Evolutionary conservation across 2,113 vertebrate species (phyloP).

Genomic region (Odontophorus gujanensis): DNA sequence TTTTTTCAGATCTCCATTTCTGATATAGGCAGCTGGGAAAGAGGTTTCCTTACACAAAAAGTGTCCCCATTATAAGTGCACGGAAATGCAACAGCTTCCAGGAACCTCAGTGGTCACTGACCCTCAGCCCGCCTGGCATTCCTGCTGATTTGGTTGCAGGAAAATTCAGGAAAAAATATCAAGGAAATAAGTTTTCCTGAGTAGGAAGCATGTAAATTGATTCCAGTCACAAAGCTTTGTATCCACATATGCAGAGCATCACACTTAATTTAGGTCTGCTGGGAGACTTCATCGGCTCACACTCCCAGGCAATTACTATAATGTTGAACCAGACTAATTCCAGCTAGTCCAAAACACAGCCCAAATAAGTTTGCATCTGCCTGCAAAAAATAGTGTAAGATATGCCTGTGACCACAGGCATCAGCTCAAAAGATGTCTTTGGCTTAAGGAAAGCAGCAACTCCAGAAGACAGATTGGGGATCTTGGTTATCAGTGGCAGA

Average conservation of each 20-base stretch:
- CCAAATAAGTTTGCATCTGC: neutral
- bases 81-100: neutral
- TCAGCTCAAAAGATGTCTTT: neutral
- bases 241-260: neutral
- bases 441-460: neutral
- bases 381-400: neutral
- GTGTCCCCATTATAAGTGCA: neutral
- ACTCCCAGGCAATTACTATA: neutral
- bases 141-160: neutral
- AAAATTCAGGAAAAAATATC: neutral
- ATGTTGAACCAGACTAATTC: neutral
- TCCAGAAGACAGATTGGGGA: neutral
- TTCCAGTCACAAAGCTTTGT: neutral
- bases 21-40: neutral
- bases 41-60: neutral
- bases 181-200: neutral
- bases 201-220: neutral
- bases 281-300: neutral
- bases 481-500: neutral
- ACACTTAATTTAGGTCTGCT: neutral
- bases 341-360: conserved; percentile 17
- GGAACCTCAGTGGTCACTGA: neutral
- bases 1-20: neutral
- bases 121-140: neutral
- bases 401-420: neutral